These are phyloP conservation scores for Chelidonichthys spinosus DNA, from an alignment of 2,797 vertebrate genomes.

Conservation along the genomic window DNA sequence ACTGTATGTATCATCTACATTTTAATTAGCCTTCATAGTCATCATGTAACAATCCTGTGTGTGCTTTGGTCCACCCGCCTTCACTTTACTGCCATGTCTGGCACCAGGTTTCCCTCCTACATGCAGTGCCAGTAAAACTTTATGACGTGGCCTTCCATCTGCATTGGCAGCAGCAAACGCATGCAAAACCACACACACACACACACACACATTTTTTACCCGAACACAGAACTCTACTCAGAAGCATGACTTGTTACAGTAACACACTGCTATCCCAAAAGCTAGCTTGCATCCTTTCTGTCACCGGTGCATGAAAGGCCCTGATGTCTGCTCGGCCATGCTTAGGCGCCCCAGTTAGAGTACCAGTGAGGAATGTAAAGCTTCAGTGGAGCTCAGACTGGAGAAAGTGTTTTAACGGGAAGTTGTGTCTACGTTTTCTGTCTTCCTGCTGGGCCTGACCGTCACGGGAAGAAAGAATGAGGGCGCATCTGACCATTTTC, in stretches of 20 bases:
- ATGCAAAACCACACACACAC: slow-evolving; percentile 1
- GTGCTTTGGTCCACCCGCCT: slow-evolving; percentile 34
- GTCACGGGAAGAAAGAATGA: slow-evolving; percentile 54
- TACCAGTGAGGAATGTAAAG: slow-evolving; percentile 79
- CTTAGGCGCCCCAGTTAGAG: slow-evolving; percentile 73
- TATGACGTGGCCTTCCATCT: slow-evolving; percentile 62
- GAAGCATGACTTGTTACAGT: slow-evolving; percentile 36
- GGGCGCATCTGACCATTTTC: slow-evolving; percentile 46
- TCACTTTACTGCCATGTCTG: slow-evolving; percentile 66
- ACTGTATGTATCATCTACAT: not conserved
- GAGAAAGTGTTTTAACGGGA: slow-evolving; percentile 58
- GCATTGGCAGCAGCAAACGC: slow-evolving; percentile 23
- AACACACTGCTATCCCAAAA: slow-evolving; percentile 20
- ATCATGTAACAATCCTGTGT: slow-evolving; percentile 20
- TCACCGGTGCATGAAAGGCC: slow-evolving; percentile 70
- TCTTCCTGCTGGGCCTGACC: slow-evolving; percentile 38
- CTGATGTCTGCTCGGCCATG: slow-evolving; percentile 67
- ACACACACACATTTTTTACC: slow-evolving; percentile 15
- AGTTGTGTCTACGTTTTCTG: slow-evolving; percentile 41
- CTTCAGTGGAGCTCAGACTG: slow-evolving; percentile 66
- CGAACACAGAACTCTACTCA: slow-evolving; percentile 18
- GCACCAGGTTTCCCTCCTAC: slow-evolving; percentile 68
- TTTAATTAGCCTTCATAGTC: slow-evolving; percentile 22
- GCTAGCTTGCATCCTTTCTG: slow-evolving; percentile 52
- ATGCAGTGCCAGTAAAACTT: slow-evolving; percentile 73